Evolutionary conservation across 1,140 invertebrate genomes (phyloP).

Genomic region (Bombus haemorrhoidalis): DNA sequence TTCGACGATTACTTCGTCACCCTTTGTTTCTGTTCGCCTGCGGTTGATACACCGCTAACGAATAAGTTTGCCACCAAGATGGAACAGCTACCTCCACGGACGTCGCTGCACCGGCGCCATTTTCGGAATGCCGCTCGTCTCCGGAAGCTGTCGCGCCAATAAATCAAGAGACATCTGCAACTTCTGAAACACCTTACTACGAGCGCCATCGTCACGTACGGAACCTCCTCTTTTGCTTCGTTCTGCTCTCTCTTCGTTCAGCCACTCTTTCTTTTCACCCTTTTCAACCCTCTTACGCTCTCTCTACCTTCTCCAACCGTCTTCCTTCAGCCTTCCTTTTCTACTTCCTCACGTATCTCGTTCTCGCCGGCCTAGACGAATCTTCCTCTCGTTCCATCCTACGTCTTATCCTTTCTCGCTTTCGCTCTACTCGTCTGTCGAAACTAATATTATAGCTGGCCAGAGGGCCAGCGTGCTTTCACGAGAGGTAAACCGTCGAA

Average conservation of each 20-base stretch:
- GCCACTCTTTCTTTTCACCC: background rate
- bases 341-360: background rate
- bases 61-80: conserved; percentile 50
- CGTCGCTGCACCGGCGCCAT: conserved; percentile 48
- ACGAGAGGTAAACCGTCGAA: conserved; percentile 35
- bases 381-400: background rate
- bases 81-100: background rate
- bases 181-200: conserved; percentile 68
- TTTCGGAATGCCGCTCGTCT: conserved; percentile 70
- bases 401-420: background rate
- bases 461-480: conserved; percentile 34
- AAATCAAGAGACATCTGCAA: conserved; percentile 72
- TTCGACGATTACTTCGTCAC: background rate
- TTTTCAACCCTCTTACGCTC: conserved; percentile 19
- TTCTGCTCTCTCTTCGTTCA: conserved; percentile 46
- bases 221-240: conserved; percentile 60
- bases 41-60: conserved; percentile 48
- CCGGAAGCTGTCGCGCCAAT: conserved; percentile 69
- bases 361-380: background rate
- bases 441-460: conserved; percentile 65
- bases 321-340: conserved; percentile 8
- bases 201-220: conserved; percentile 65
- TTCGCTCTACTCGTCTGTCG: conserved; percentile 1
- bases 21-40: no score
- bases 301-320: conserved; percentile 6